Evolutionary conservation across 2,888 invertebrate genomes (phyloP).

Genomic region (Notodonta ziczac): DNA sequence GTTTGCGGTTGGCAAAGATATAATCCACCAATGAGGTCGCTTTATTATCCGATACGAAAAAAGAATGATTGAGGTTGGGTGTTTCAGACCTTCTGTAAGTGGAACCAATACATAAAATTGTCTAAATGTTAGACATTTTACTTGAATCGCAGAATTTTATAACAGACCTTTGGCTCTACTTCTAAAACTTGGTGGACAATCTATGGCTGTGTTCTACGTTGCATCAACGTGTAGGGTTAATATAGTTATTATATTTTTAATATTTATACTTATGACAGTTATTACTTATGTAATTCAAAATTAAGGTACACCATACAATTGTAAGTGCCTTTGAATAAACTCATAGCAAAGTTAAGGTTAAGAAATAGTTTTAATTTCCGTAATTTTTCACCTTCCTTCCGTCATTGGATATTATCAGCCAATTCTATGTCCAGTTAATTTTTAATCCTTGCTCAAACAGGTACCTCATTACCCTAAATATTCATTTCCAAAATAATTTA

Average conservation of each 20-base stretch:
- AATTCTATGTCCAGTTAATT: too few relatives aligned
- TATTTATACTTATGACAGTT: neutral
- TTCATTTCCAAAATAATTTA: neutral
- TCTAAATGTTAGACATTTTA: too few relatives aligned
- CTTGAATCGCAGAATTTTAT: too few relatives aligned
- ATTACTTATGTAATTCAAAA: neutral
- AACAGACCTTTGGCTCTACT: too few relatives aligned
- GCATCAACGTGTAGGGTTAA: slow-evolving; percentile 51
- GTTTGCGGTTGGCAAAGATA: neutral
- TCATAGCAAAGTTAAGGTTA: slow-evolving; percentile 8
- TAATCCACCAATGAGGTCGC: too few relatives aligned
- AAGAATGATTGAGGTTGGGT: too few relatives aligned
- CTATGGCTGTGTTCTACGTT: slow-evolving; percentile 40
- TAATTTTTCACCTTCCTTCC: neutral
- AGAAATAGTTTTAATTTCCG: neutral
- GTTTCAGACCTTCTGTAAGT: too few relatives aligned
- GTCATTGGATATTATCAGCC: neutral
- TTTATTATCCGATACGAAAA: neutral
- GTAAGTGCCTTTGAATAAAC: slow-evolving; percentile 9
- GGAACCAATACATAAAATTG: too few relatives aligned
- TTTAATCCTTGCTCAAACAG: too few relatives aligned
- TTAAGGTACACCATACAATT: neutral
- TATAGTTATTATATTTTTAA: neutral
- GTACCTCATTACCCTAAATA: too few relatives aligned
- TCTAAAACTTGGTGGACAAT: too few relatives aligned